Conservation (phyloP, 2,888 invertebrate species). For the Empis stercorea region DNA sequence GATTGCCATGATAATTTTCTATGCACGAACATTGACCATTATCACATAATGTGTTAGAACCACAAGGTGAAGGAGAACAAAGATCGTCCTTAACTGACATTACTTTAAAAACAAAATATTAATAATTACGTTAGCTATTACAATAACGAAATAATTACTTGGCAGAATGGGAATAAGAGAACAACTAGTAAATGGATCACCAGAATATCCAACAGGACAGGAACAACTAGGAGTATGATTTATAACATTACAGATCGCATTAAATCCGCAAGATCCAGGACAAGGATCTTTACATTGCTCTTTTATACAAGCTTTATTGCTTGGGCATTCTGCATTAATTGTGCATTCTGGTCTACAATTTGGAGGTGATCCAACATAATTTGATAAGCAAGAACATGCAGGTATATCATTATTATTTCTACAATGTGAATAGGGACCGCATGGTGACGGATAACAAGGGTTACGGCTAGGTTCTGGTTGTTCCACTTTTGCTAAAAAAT, state of each 20-base stretch:
- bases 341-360: constrained; percentile 55
- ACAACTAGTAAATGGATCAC: constrained; percentile 48
- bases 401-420: constrained; percentile 41
- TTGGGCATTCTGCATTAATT: constrained; percentile 52
- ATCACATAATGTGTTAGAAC: constrained; percentile 55
- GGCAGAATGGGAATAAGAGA: constrained; percentile 27
- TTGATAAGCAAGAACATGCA: constrained; percentile 46
- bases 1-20: constrained; percentile 45
- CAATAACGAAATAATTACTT: too few relatives aligned
- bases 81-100: constrained; percentile 38
- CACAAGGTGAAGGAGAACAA: constrained; percentile 56
- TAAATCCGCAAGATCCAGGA: constrained; percentile 51
- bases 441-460: constrained; percentile 55
- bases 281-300: constrained; percentile 56
- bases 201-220: constrained; percentile 44
- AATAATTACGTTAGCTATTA: neutral
- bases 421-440: constrained; percentile 51
- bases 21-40: constrained; percentile 59
- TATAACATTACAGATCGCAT: constrained; percentile 44
- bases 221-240: constrained; percentile 51
- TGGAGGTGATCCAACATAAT: constrained; percentile 52
- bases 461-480: constrained; percentile 23
- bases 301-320: constrained; percentile 49
- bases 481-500: constrained; percentile 15
- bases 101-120: constrained; percentile 9